Evolutionary conservation across 2,797 vertebrate genomes (phyloP).

Genomic region (Notoglanidium macrostoma): DNA sequence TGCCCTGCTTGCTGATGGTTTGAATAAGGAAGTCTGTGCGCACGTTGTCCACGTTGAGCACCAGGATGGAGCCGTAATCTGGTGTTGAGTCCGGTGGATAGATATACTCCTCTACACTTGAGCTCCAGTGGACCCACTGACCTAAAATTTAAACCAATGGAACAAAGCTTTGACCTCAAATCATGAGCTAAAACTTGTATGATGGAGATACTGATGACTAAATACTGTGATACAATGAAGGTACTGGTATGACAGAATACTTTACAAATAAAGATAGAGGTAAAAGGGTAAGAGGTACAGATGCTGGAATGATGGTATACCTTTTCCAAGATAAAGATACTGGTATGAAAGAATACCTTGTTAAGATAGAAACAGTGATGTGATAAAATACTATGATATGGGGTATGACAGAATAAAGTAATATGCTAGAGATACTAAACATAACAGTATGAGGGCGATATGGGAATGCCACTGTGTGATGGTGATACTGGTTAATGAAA

Average conservation of each 20-base stretch:
- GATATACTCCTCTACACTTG: constrained; percentile 80
- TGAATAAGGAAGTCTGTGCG: constrained; percentile 91
- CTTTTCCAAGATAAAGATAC: not conserved
- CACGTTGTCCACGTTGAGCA: constrained; percentile 95
- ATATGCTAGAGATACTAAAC: not conserved
- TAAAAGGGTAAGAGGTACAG: not conserved
- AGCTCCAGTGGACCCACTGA: constrained; percentile 90
- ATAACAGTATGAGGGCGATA: no score
- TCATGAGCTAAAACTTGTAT: not conserved
- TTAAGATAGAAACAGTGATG: not conserved
- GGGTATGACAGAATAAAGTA: not conserved
- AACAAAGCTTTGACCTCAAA: not conserved
- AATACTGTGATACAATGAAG: not conserved
- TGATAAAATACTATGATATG: not conserved
- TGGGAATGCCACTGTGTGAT: not conserved
- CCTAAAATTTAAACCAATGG: constrained; percentile 69
- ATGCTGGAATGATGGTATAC: not conserved
- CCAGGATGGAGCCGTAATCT: constrained; percentile 89
- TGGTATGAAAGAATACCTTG: not conserved
- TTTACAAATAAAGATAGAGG: not conserved
- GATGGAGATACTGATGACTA: not conserved
- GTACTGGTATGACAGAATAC: not conserved
- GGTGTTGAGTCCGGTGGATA: constrained; percentile 81
- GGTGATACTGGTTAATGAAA: not conserved
- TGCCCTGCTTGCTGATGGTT: constrained; percentile 91